A percentile compares a stretch with the other conserved stretches of the same genome.
Evolutionary conservation across 2,888 invertebrate genomes (phyloP).

Genomic region (Meta bourneti): DNA sequence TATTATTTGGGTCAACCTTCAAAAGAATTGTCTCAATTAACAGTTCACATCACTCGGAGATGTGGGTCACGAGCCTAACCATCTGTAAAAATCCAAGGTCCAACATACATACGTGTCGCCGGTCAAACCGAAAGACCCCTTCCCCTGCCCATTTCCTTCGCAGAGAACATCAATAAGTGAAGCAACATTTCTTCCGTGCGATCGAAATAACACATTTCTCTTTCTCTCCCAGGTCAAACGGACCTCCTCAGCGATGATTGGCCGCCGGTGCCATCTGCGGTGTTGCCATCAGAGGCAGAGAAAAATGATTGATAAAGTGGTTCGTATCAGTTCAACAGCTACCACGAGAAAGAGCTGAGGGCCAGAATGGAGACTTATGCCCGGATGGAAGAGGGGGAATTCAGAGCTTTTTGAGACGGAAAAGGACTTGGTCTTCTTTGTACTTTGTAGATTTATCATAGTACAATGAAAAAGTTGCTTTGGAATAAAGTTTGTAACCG

Average conservation of each 20-base stretch:
- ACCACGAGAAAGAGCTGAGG: background rate
- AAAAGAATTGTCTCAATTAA: background rate
- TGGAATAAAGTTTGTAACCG: no score
- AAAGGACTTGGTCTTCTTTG: background rate
- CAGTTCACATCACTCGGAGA: background rate
- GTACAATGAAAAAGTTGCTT: no score
- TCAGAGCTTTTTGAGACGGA: background rate
- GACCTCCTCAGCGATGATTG: constrained; percentile 50
- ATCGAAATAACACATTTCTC: background rate
- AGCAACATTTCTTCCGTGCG: background rate
- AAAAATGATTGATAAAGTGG: constrained; percentile 72
- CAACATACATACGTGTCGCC: background rate
- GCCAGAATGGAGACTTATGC: background rate
- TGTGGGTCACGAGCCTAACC: background rate
- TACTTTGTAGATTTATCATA: background rate
- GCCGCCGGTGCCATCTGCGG: constrained; percentile 47
- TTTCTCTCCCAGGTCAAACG: background rate
- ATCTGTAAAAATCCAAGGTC: background rate
- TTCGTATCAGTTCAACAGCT: constrained; percentile 52
- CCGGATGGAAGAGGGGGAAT: background rate
- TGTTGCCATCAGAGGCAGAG: constrained; percentile 61
- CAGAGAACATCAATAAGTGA: background rate
- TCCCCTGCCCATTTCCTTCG: no score
- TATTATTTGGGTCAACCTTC: background rate
- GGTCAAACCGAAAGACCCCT: background rate